Evolutionary conservation across 2,113 vertebrate genomes (phyloP).

Genomic region (Austrofundulus limnaeus): DNA sequence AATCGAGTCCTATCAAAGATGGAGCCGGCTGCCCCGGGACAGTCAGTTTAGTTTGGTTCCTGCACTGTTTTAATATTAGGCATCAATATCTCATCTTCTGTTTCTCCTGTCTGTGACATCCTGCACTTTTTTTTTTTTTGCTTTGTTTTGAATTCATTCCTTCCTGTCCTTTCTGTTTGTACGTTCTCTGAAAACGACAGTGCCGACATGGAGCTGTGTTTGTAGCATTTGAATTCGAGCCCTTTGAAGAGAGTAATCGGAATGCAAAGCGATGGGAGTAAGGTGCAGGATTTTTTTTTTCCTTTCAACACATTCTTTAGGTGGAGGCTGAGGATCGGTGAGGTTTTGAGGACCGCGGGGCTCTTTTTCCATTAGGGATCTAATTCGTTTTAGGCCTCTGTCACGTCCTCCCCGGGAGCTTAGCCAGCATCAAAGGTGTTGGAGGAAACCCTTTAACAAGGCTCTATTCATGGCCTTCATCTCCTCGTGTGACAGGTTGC

Average conservation of each 20-base stretch:
- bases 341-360: slow-evolving; percentile 46
- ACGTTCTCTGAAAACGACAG: slow-evolving; percentile 36
- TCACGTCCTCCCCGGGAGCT: slow-evolving; percentile 45
- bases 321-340: slow-evolving; percentile 26
- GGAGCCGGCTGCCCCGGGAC: slow-evolving; percentile 15
- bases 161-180: slow-evolving; percentile 21
- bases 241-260: slow-evolving; percentile 58
- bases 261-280: slow-evolving; percentile 52
- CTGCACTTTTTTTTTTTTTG: too few species aligned
- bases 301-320: slow-evolving; percentile 32
- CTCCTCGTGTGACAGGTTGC: slow-evolving; percentile 37
- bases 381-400: slow-evolving; percentile 53
- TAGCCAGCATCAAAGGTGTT: slow-evolving; percentile 66
- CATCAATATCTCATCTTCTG: too few species aligned
- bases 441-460: slow-evolving; percentile 43
- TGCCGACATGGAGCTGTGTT: slow-evolving; percentile 43
- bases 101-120: slow-evolving; percentile 15
- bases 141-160: slow-evolving; percentile 32
- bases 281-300: slow-evolving; percentile 51
- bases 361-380: slow-evolving; percentile 63
- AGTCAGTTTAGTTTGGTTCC: not conserved
- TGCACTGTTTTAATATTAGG: not conserved
- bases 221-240: slow-evolving; percentile 57
- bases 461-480: slow-evolving; percentile 30
- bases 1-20: slow-evolving; percentile 20